Evolutionary conservation across 2,797 vertebrate species (phyloP).

Genomic region (Tachyglossus aculeatus): DNA sequence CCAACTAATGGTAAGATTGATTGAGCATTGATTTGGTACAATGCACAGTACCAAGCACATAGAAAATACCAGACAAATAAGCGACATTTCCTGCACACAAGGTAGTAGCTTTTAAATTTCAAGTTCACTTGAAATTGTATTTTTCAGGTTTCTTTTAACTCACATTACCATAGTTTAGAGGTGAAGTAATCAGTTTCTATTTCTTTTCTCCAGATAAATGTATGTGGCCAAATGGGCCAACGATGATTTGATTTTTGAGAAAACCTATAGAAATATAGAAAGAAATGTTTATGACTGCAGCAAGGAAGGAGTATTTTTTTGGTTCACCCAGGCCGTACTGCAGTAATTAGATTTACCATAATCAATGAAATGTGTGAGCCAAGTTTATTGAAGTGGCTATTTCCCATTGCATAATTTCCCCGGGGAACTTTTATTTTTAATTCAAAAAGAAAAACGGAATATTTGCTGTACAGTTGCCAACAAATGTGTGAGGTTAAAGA

Average conservation of each 20-base stretch:
- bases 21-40: no score
- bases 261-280: constrained; percentile 32
- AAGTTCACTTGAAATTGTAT: not conserved
- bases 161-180: not conserved
- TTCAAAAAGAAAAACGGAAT: constrained; percentile 69
- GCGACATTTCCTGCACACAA: no score
- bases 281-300: constrained; percentile 43
- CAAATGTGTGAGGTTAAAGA: constrained; percentile 70
- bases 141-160: not conserved
- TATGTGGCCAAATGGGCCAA: no score
- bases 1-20: no score
- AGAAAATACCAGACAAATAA: no score
- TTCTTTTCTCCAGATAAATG: no score
- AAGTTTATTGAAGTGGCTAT: constrained; percentile 75
- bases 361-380: constrained; percentile 76
- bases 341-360: constrained; percentile 76
- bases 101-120: constrained; percentile 32
- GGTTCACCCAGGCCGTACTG: constrained; percentile 62
- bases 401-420: constrained; percentile 79
- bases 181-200: no score
- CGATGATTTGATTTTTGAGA: constrained; percentile 29
- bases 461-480: constrained; percentile 68
- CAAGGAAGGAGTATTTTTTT: constrained; percentile 47
- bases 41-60: no score
- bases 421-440: constrained; percentile 73